Percentiles rank a stretch among this genome's conserved stretches.
Evolutionary conservation across 1,140 invertebrate genomes (phyloP).

Genomic region (Bombus breviceps): DNA sequence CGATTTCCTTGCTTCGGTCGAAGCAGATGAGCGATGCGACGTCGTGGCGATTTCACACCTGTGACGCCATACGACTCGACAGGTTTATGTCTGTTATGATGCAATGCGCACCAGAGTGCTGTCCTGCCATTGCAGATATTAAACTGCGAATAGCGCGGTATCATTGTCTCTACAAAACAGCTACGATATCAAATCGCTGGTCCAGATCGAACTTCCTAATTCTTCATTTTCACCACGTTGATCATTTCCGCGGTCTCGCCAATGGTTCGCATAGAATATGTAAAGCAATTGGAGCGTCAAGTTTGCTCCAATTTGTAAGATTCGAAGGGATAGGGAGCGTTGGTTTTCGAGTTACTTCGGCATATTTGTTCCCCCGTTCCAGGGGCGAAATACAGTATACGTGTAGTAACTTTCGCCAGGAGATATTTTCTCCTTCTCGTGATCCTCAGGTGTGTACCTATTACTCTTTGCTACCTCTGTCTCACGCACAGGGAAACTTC

Average conservation of each 20-base stretch:
- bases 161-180: not conserved
- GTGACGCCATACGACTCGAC: not conserved
- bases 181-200: too few relatives aligned
- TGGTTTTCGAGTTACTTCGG: constrained; percentile 1
- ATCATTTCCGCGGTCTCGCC: too few relatives aligned
- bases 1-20: not conserved
- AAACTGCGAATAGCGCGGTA: not conserved
- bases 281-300: not conserved
- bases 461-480: not conserved
- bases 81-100: not conserved
- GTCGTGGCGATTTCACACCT: not conserved
- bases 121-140: not conserved
- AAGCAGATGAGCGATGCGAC: not conserved
- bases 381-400: not conserved
- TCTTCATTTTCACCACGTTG: not conserved
- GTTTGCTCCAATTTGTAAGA: not conserved
- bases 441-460: not conserved
- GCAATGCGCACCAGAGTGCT: too few relatives aligned
- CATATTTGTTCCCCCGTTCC: not conserved
- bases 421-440: not conserved
- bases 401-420: not conserved
- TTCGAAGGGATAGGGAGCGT: not conserved
- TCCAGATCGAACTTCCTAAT: not conserved
- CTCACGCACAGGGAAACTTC: not conserved
- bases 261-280: too few relatives aligned